A percentile compares a stretch with the other conserved stretches of the same genome.
Evolutionary conservation across 1,140 invertebrate species (phyloP).

Genomic region (Eupeodes corollae): DNA sequence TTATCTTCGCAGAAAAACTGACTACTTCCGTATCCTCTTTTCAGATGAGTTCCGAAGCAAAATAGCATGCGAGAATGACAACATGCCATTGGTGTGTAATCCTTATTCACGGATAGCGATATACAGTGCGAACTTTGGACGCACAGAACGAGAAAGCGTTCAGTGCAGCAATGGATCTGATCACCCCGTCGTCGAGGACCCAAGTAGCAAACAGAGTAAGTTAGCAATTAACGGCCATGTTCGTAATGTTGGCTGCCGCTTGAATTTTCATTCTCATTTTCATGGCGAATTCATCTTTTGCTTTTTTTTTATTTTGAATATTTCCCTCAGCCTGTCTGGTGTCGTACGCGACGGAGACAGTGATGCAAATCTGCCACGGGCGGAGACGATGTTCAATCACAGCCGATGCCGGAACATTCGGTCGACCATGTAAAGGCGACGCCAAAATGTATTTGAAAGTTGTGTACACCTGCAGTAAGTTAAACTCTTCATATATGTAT

Average conservation of each 20-base stretch:
- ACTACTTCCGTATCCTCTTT: slow-evolving; percentile 24
- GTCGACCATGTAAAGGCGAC: slow-evolving; percentile 66
- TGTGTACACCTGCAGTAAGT: slow-evolving; percentile 87
- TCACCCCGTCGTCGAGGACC: slow-evolving; percentile 60
- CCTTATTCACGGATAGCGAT: slow-evolving; percentile 74
- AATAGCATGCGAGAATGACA: slow-evolving; percentile 80
- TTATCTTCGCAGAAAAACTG: not conserved
- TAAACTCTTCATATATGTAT: no score
- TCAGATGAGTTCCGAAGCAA: slow-evolving; percentile 81
- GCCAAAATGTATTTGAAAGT: slow-evolving; percentile 82
- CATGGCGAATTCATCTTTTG: not conserved
- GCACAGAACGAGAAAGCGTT: slow-evolving; percentile 72
- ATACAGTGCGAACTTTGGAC: slow-evolving; percentile 78
- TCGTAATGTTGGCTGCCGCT: no score
- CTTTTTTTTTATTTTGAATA: not conserved
- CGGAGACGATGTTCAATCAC: slow-evolving; percentile 67
- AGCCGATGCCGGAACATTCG: slow-evolving; percentile 73
- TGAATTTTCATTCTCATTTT: no score
- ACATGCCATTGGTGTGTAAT: slow-evolving; percentile 67
- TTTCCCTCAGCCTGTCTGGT: slow-evolving; percentile 62
- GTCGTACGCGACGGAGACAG: slow-evolving; percentile 73
- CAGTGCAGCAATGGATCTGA: slow-evolving; percentile 73
- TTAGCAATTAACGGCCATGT: not conserved
- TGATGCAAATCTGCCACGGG: slow-evolving; percentile 80
- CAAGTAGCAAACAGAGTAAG: slow-evolving; percentile 49